Conservation (phyloP, 2,113 vertebrate species). For the Halcyon malimbica region DNA sequence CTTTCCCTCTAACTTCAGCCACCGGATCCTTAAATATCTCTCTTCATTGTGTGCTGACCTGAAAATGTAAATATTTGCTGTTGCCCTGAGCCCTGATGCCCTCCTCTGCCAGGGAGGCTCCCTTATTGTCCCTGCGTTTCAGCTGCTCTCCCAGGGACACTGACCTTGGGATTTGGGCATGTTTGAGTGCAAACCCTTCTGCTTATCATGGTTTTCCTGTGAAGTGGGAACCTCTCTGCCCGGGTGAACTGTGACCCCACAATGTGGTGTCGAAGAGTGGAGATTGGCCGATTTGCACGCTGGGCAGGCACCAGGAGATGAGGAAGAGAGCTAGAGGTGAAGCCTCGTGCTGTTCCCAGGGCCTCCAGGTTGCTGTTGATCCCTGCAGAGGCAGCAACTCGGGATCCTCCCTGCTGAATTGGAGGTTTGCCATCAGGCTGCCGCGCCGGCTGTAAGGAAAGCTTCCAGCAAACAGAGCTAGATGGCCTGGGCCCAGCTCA, state of each 20-base stretch:
- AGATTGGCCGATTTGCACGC: not conserved
- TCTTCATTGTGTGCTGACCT: not conserved
- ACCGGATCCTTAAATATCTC: not conserved
- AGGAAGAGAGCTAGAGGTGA: not conserved
- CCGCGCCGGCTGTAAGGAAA: not conserved
- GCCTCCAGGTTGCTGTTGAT: not conserved
- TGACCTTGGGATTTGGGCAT: not conserved
- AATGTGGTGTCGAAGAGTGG: rapidly evolving
- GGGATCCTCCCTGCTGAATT: not conserved
- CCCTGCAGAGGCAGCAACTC: not conserved
- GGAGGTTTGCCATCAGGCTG: not conserved
- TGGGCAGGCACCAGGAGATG: not conserved
- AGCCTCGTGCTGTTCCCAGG: not conserved
- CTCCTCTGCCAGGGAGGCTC: not conserved
- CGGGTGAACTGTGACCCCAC: not conserved
- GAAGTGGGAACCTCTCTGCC: not conserved
- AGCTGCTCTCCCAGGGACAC: not conserved
- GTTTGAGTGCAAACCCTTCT: not conserved
- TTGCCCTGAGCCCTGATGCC: not conserved
- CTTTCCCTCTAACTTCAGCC: not conserved
- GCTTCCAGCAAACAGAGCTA: not conserved
- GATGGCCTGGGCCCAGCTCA: not conserved
- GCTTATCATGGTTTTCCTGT: not conserved
- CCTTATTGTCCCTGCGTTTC: not conserved
- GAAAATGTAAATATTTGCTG: constrained; percentile 47